These are phyloP conservation scores for Brachyhypopomus occidentalis DNA, from an alignment of 2,113 vertebrate species.

Conservation along the genomic window DNA sequence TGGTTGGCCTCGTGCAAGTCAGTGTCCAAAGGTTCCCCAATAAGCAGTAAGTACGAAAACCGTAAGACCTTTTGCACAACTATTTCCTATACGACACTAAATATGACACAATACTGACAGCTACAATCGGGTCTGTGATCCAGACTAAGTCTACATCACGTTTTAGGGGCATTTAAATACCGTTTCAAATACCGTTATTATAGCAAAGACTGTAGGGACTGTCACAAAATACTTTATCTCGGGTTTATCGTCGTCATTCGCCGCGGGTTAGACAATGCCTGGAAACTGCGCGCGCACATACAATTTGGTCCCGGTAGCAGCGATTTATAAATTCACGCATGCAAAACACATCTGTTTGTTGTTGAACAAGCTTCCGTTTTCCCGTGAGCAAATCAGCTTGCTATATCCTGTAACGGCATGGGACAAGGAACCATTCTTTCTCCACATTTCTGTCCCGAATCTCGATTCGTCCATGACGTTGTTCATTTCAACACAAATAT, in stretches of 20 bases:
- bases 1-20: constrained; percentile 3
- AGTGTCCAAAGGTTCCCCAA: neutral
- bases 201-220: neutral
- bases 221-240: neutral
- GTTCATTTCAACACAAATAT: neutral
- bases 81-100: neutral
- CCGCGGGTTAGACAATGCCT: constrained; percentile 12
- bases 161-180: too few relatives aligned
- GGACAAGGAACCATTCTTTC: neutral
- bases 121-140: too few relatives aligned
- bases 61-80: neutral
- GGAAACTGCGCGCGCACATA: neutral
- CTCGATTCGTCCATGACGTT: neutral
- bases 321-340: neutral
- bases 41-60: neutral
- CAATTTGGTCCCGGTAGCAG: neutral
- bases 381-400: too few relatives aligned
- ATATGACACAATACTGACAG: neutral
- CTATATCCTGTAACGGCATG: neutral
- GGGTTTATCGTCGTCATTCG: neutral
- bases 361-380: neutral
- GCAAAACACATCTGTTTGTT: neutral
- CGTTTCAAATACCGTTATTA: constrained; percentile 1
- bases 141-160: too few relatives aligned
- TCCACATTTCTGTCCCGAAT: neutral